Evolutionary conservation across 1,140 invertebrate genomes (phyloP), one percentile per base, ranked within the genome.

Genomic region (Microplitis demolitor): DNA sequence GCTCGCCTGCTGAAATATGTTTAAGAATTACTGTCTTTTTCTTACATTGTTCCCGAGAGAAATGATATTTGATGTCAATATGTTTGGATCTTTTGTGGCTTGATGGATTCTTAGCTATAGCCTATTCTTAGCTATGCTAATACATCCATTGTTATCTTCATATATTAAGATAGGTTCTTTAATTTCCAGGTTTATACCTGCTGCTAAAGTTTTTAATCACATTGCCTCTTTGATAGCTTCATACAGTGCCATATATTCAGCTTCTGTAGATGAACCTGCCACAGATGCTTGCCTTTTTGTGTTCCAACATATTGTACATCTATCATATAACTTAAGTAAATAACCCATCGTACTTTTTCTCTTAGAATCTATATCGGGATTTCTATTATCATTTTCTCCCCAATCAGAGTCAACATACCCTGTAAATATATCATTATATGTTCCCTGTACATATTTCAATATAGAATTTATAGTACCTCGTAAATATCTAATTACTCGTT

Each of bases 401-500:
- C 61, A 63, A 63, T 63, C 13, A 39, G 61, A 34, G 34, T 63
- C 61, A 3, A 37, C 61, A 63, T 63, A 63, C 3, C 73, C 73
- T 16, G 39, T 60, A 51, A 79, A 64, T 54, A 78, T 34, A 37
- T 62, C 4, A 63, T 73, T 51, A 16, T 56, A 31, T 16, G n/a
- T 37, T 3, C 33, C n/a, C 63, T 11, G 0, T 31, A 11, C 67
- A 58, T 80, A 80, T 31, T 24, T 74, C 56, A 82, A 82, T 83
- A 54, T 83, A 67, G 70, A 80, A 24, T 60, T 78, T 62, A 13
- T 78, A 78, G 34, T n/a, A n/a, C 81, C 81, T 75, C 80, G 78
- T 9, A 81, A 62, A 73, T 83, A 81, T 69, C 77, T 77, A n/a
- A 80, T 45, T 13, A 79, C 71, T 67, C 74, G 60, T 78, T 82